Base-by-base conservation (phyloP, 1,140 invertebrate genomes). In the Ceratina calcarata region DNA sequence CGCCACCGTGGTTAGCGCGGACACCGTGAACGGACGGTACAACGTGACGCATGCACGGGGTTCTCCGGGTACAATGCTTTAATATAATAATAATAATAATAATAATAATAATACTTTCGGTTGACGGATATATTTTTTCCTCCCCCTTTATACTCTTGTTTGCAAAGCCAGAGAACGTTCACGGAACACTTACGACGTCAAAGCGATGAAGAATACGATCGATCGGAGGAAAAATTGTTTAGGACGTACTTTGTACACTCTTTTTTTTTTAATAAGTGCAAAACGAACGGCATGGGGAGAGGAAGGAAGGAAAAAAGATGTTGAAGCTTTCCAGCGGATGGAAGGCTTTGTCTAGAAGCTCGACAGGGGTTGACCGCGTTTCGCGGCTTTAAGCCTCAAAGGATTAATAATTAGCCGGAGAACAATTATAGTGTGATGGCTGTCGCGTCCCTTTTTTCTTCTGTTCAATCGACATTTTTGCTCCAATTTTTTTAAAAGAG, bases 1-100 rank as follows among this genome's bases (percentile, higher is more conserved):
- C 81, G 81, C 74, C 71, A 75, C 67, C 60, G 55, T 72, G 66
- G 69, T 51, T 51, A 55, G 71, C 51, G 66, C 62, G 24, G 53
- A 69, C 51, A 51, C 60, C 76, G 64, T 74, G 74, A 75, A 78
- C 16, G 65, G 58, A 65, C n/a, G 55, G 53, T 27, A 27, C 51
- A 53, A 49, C 27, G 45, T 53, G 37, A 61, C 22, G n/a, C 45
- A 71, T 13, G 1, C 53, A 37, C n/a, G 12, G 53, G 16, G 13
- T 15, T 12, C 24, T 13, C 32, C 37, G 49, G 27, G 45, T 62
- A 61, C 45, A 37, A 16, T 32, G 18, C 0, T 20, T 45, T 10
- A 10, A 45, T 45, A 45, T 45, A 45, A 45, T 45, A 45, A 45
- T 10, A 10, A 7, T 49, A 61, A 45, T 45, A 45, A 45, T 45